Evolutionary conservation across 2,113 vertebrate species (phyloP).

Genomic region (Puffinus mauretanicus): DNA sequence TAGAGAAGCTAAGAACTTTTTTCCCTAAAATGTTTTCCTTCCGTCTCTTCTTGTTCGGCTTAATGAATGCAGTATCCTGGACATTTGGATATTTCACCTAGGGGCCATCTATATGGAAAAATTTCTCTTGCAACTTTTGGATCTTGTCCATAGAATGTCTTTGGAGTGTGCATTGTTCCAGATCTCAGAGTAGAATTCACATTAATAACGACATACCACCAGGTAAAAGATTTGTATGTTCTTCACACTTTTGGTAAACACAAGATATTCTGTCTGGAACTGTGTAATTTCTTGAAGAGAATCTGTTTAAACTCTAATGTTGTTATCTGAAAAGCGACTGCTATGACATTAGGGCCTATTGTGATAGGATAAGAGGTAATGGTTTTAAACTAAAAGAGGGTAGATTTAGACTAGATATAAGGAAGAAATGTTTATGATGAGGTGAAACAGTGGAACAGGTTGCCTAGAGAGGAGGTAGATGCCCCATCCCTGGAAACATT

Average conservation of each 20-base stretch:
- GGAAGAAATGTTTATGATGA: accelerated
- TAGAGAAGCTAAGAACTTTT: background rate
- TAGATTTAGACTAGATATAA: background rate
- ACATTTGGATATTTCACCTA: background rate
- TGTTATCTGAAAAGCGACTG: background rate
- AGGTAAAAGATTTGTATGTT: background rate
- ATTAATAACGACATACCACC: background rate
- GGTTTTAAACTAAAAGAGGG: background rate
- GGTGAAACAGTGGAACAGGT: background rate
- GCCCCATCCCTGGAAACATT: background rate
- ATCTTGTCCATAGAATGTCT: background rate
- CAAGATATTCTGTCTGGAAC: background rate
- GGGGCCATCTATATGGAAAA: background rate
- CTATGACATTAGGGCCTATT: background rate
- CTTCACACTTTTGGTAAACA: background rate
- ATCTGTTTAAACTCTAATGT: background rate
- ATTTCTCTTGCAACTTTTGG: background rate
- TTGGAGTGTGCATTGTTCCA: background rate
- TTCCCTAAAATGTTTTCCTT: background rate
- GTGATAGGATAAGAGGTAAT: background rate
- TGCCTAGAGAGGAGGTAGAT: background rate
- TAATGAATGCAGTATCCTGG: background rate
- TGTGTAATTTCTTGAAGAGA: background rate
- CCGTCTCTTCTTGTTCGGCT: background rate
- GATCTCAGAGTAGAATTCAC: background rate